phyloP scores from a whole-genome alignment of 2,797 vertebrate genomes.

The Thalassophryne amazonica region DNA sequence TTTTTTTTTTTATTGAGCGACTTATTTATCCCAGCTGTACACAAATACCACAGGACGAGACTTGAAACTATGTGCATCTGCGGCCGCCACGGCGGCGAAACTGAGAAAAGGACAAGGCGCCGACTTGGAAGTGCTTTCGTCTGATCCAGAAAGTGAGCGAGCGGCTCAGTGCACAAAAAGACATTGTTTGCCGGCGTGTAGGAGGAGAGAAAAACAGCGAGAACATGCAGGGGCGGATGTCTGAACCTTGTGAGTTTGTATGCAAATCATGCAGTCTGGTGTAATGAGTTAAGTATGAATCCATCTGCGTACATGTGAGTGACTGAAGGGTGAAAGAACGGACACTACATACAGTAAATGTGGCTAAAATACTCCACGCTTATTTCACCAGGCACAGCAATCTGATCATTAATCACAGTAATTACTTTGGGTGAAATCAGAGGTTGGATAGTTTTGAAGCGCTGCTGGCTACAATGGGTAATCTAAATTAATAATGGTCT shows the following conservation, averaged over 20 bases:
- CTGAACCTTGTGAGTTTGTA: slow-evolving; percentile 26
- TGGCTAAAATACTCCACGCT: slow-evolving; percentile 31
- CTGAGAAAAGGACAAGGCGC: slow-evolving; percentile 5
- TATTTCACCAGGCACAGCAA: slow-evolving; percentile 23
- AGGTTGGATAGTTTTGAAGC: slow-evolving; percentile 13
- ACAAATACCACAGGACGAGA: slow-evolving; percentile 30
- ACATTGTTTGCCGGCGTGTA: slow-evolving; percentile 33
- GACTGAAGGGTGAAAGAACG: slow-evolving; percentile 1
- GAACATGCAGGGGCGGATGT: slow-evolving; percentile 18
- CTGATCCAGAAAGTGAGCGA: slow-evolving; percentile 28
- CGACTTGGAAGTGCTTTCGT: slow-evolving; percentile 17
- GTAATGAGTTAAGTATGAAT: slow-evolving; percentile 28
- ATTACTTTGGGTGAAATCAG: slow-evolving; percentile 18
- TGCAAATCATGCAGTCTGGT: slow-evolving; percentile 26
- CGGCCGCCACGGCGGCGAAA: slow-evolving; percentile 2
- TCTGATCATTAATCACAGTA: slow-evolving; percentile 30
- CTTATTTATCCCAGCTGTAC: slow-evolving; percentile 66
- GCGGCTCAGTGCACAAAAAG: slow-evolving; percentile 34
- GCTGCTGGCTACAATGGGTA: not conserved
- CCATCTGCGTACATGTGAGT: not conserved
- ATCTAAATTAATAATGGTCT: slow-evolving; percentile 10
- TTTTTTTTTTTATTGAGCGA: slow-evolving; percentile 69
- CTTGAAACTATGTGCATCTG: slow-evolving; percentile 25
- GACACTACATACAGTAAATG: slow-evolving; percentile 16
- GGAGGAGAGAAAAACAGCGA: slow-evolving; percentile 34